Evolutionary conservation across 1,140 invertebrate species (phyloP), one percentile per base, ranked within the genome.

Genomic region (Drosophila melanogaster): DNA sequence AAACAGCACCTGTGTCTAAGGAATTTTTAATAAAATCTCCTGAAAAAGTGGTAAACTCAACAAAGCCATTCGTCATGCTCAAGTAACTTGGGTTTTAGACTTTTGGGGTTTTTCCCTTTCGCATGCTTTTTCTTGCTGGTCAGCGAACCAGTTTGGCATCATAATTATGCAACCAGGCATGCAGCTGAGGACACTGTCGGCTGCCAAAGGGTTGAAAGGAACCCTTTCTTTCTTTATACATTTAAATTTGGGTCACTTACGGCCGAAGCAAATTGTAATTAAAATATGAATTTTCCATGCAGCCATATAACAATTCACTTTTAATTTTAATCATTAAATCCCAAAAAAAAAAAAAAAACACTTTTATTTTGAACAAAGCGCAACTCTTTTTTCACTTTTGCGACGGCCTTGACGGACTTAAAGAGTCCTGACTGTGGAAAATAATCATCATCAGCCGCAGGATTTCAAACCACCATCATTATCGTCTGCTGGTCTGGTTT

Each of bases 41-140:
- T 54, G 54, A 40, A 62, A 30, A 73, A 66, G 72, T 67, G 71
- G 60, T 49, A 67, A 86, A 83, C 69, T 72, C 77, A 37, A 57
- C 46, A 61, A 83, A 83, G 70, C 70, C 83, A 83, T 86, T 89
- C 83, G 83, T 86, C 83, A 86, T 89, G 84, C 60, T 77, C 62
- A 69, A 70, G 55, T 66, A 50, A 71, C 59, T 66, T 60, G 35
- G 83, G 78, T 44, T 70, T 62, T 59, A 59, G 64, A 56, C n/a
- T 55, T 69, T 69, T 54, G 30, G 46, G 61, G 60, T 56, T n/a
- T 58, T 15, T 17, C 10, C 22, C 26, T 44, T 56, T 67, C 30
- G 2, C 47, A 17, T 24, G 17, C 37, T 46, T 43, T 43, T 43
- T 76, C 78, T 70, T 59, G 58, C 61, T 61, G 76, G 72, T 72